Evolutionary conservation across 2,113 vertebrate species (phyloP).

Genomic region (Pseudorhombus dupliciocellatus): DNA sequence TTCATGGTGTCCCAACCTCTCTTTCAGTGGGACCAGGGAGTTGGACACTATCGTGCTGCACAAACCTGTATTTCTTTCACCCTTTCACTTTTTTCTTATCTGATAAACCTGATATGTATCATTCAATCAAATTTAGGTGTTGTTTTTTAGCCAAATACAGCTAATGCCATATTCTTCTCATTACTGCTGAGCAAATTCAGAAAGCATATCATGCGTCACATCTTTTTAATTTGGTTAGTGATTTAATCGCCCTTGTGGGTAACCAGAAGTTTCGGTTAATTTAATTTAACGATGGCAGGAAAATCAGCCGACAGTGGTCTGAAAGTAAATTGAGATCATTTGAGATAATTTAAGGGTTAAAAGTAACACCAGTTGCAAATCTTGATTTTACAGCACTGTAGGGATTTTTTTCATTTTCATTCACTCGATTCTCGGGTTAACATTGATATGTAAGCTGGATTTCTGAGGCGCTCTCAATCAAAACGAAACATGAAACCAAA

Average conservation of each 20-base stretch:
- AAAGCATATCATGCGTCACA: background rate
- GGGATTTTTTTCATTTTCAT: too few relatives aligned
- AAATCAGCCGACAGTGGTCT: background rate
- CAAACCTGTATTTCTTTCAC: background rate
- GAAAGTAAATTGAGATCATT: background rate
- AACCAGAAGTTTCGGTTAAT: background rate
- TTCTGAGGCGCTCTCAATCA: too few relatives aligned
- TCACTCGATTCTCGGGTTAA: too few relatives aligned
- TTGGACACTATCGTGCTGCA: background rate
- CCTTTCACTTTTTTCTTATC: background rate
- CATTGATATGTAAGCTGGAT: too few relatives aligned
- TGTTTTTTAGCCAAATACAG: background rate
- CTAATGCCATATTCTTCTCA: background rate
- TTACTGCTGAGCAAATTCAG: background rate
- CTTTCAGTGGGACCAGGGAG: background rate
- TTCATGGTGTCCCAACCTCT: slow-evolving; percentile 41
- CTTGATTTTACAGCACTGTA: too few relatives aligned
- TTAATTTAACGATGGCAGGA: background rate
- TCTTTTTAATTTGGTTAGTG: too few relatives aligned
- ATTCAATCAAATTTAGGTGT: background rate
- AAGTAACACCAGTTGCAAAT: too few relatives aligned
- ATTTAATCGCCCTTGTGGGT: too few relatives aligned
- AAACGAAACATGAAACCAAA: too few relatives aligned
- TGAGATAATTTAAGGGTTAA: too few relatives aligned
- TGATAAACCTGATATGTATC: background rate